These are phyloP conservation scores for Sminthurides aquaticus DNA, from an alignment of 2,888 invertebrate species.

Conservation along the genomic window DNA sequence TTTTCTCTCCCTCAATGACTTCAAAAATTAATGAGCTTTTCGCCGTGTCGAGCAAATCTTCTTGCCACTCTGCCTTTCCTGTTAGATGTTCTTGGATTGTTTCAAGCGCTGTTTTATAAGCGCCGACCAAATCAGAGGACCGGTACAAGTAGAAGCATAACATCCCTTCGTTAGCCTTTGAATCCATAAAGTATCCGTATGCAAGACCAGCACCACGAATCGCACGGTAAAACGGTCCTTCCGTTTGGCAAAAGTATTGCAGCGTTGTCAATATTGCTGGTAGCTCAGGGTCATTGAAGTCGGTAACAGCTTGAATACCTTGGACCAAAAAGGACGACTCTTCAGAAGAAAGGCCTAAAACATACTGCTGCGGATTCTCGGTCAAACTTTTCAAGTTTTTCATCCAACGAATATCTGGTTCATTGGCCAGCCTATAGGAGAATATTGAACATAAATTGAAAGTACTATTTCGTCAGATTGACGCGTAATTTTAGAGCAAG, in stretches of 20 bases:
- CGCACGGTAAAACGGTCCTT: slow-evolving; percentile 84
- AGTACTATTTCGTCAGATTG: neutral
- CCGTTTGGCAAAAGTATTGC: slow-evolving; percentile 78
- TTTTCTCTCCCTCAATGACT: slow-evolving; percentile 60
- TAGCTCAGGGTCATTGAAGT: slow-evolving; percentile 58
- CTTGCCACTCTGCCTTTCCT: slow-evolving; percentile 59
- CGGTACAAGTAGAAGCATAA: slow-evolving; percentile 65
- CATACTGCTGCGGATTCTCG: slow-evolving; percentile 47
- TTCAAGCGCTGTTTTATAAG: slow-evolving; percentile 67
- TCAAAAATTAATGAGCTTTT: slow-evolving; percentile 80
- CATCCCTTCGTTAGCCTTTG: slow-evolving; percentile 61
- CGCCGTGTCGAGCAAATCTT: slow-evolving; percentile 69
- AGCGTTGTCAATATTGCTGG: slow-evolving; percentile 69
- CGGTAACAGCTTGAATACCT: slow-evolving; percentile 59
- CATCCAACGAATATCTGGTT: slow-evolving; percentile 37
- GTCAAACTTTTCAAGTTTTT: slow-evolving; percentile 20
- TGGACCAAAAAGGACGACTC: slow-evolving; percentile 70
- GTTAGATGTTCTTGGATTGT: slow-evolving; percentile 63
- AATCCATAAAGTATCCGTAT: slow-evolving; percentile 64
- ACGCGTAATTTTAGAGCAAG: neutral
- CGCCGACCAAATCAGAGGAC: slow-evolving; percentile 69
- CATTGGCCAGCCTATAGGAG: slow-evolving; percentile 31
- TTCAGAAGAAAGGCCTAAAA: slow-evolving; percentile 71
- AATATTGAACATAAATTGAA: too few relatives aligned
- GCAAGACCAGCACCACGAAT: slow-evolving; percentile 79